Evolutionary conservation across 2,888 invertebrate species (phyloP), one percentile per base, ranked within the genome.

Genomic region (Metellina segmentata): DNA sequence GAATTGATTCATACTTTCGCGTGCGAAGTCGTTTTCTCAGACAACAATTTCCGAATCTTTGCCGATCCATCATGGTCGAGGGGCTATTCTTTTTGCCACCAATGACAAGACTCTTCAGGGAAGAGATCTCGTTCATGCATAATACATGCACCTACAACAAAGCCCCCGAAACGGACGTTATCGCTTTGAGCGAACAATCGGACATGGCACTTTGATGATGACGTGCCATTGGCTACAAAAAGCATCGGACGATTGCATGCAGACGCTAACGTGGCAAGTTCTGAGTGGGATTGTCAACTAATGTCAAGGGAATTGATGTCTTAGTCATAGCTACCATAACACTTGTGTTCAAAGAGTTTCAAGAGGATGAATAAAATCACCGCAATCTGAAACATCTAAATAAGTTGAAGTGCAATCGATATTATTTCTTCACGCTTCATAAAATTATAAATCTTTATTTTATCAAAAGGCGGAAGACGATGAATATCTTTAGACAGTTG

Each of bases 21-120:
- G 88, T 88, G 88, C 74, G 51, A 88, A 81, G 34, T 16, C 71
- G 9, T 20, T 19, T 16, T 75, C 72, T 72, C 81, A 72, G 49
- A 74, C 88, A 74, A 81, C 88, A 81, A 74, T 72, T 88, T 74
- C n/a, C 61, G 61, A 81, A 74, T 88, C 61, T 51, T 13, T 72
- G 72, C 48, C 48, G 61, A 88, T 88, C 81, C 61, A 69, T 88
- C 88, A 81, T 74, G 72, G 81, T 34, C 34, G 11, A 19, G 34
- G 52, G 79, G 71, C 87, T 34, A 71, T 87, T 53, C 79, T 16
- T 34, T 34, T 34, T 34, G 34, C n/a, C 16, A 61, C 0, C 48
- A 13, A 69, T 48, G 8, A 49, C 49, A 78, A 77, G 16, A 48
- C 69, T 74, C 74, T 13, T 74, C 51, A n/a, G 16, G 20, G 49